Evolutionary conservation across 2,113 vertebrate species (phyloP).

Genomic region (Oncorhynchus tshawytscha): DNA sequence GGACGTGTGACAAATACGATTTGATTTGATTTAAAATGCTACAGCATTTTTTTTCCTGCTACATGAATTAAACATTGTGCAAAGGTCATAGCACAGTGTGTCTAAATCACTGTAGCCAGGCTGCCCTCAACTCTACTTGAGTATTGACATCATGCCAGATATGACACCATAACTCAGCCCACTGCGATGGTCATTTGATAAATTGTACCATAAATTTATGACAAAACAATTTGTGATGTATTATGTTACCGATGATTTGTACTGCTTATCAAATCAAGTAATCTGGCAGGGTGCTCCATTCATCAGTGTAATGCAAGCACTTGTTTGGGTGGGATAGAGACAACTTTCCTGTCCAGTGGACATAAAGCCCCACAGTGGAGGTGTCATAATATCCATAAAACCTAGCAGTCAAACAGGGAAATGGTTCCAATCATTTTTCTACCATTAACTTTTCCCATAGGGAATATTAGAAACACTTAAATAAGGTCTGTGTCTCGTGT

Average conservation of each 20-base stretch:
- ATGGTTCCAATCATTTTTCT: too few relatives aligned
- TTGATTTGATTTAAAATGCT: constrained; percentile 11
- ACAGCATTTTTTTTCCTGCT: constrained; percentile 62
- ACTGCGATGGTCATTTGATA: constrained; percentile 80
- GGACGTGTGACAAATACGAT: too few relatives aligned
- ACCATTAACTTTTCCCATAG: too few relatives aligned
- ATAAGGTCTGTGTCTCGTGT: too few relatives aligned
- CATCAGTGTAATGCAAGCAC: constrained; percentile 74
- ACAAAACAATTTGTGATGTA: constrained; percentile 85
- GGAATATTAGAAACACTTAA: too few relatives aligned
- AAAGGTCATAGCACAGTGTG: constrained; percentile 64
- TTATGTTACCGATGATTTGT: constrained; percentile 79
- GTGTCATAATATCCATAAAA: too few relatives aligned
- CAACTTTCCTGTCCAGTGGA: constrained; percentile 63
- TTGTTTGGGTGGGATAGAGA: constrained; percentile 58
- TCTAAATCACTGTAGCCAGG: constrained; percentile 74
- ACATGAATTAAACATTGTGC: constrained; percentile 71
- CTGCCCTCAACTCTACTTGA: constrained; percentile 72
- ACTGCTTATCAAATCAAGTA: constrained; percentile 82
- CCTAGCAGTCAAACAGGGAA: too few relatives aligned
- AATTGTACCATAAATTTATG: constrained; percentile 83
- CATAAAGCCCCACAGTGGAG: constrained; percentile 10
- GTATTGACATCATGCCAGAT: constrained; percentile 82
- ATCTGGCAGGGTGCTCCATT: constrained; percentile 76
- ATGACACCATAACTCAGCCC: constrained; percentile 80